Evolutionary conservation across 2,797 vertebrate genomes (phyloP).

Genomic region (Trichosurus vulpecula): DNA sequence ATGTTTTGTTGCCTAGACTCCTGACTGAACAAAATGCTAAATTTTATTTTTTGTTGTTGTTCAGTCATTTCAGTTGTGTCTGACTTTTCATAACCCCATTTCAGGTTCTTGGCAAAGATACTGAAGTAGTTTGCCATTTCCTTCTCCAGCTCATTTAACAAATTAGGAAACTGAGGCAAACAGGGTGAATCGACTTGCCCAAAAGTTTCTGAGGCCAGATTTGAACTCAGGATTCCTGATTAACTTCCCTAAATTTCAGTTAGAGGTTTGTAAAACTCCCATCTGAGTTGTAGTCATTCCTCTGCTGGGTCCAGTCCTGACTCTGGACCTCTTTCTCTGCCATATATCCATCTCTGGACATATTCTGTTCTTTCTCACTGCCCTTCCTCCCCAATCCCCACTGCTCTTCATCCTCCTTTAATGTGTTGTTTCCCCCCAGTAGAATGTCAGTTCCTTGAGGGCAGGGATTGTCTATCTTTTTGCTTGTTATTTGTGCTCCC

Average conservation of each 20-base stretch:
- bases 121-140: not conserved
- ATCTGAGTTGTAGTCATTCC: not conserved
- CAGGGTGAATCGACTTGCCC: not conserved
- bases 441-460: not conserved
- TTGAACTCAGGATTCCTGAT: not conserved
- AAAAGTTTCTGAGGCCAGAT: not conserved
- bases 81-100: not conserved
- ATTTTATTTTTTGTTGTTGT: not conserved
- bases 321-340: not conserved
- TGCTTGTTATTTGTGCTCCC: not conserved
- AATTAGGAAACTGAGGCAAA: not conserved
- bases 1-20: not conserved
- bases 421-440: not conserved
- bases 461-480: not conserved
- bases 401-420: not conserved
- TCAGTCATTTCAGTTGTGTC: not conserved
- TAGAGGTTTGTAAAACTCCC: not conserved
- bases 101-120: not conserved
- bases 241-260: not conserved
- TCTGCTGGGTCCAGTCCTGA: not conserved
- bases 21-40: not conserved
- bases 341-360: not conserved
- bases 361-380: not conserved
- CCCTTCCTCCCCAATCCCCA: not conserved
- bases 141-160: not conserved